These are phyloP conservation scores for Meda fulgida DNA, from an alignment of 2,797 vertebrate species.

Conservation along the genomic window DNA sequence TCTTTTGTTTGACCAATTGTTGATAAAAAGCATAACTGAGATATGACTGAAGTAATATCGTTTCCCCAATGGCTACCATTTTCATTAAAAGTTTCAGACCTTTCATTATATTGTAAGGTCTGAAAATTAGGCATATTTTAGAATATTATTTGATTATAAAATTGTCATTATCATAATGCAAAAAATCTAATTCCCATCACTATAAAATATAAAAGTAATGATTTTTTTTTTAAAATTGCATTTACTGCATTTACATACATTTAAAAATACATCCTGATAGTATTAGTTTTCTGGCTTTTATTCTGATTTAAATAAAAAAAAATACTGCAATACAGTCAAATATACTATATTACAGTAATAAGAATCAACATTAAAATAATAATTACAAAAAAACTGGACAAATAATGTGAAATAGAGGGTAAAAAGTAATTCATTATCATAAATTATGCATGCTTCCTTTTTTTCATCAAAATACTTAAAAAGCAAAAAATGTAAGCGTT, in stretches of 20 bases:
- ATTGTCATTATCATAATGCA: neutral
- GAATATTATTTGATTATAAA: neutral
- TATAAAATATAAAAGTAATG: neutral
- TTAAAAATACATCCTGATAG: neutral
- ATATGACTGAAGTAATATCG: neutral
- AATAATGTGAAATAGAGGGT: neutral
- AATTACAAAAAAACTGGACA: neutral
- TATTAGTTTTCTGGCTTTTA: neutral
- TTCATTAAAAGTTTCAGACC: neutral
- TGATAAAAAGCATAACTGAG: slow-evolving; percentile 1
- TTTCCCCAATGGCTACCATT: neutral
- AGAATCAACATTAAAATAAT: neutral
- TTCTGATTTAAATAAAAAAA: neutral
- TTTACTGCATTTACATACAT: too few relatives aligned
- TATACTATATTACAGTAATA: neutral
- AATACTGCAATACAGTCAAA: neutral
- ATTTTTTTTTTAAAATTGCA: neutral
- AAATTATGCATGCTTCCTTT: neutral
- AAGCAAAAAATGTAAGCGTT: neutral
- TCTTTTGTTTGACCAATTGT: neutral
- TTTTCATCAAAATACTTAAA: neutral
- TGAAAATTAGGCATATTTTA: neutral
- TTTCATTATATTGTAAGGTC: neutral
- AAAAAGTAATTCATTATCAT: neutral
- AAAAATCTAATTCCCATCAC: neutral